These are phyloP conservation scores for Salmo trutta DNA, from an alignment of 2,797 vertebrate species.

Conservation along the genomic window DNA sequence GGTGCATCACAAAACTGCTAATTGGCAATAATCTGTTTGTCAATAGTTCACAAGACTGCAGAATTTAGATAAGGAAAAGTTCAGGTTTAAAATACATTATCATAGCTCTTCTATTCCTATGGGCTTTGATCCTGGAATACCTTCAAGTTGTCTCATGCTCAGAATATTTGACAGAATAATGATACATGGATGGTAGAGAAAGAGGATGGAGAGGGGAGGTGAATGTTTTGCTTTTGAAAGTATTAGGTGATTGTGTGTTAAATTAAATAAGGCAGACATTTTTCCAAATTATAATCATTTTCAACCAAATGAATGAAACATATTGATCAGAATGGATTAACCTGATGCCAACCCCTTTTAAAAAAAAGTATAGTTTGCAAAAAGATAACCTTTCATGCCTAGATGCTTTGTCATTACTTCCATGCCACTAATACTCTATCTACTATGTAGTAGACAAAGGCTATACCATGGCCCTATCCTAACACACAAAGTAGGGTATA, in stretches of 20 bases:
- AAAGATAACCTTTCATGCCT: not conserved
- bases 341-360: not conserved
- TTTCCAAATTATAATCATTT: slow-evolving; percentile 15
- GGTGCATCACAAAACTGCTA: slow-evolving; percentile 83
- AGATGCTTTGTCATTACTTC: not conserved
- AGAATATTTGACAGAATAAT: slow-evolving; percentile 71
- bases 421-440: not conserved
- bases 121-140: slow-evolving; percentile 64
- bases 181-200: slow-evolving; percentile 52
- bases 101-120: slow-evolving; percentile 57
- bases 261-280: slow-evolving; percentile 13
- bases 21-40: slow-evolving; percentile 87
- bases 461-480: no score
- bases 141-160: slow-evolving; percentile 69
- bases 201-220: not conserved
- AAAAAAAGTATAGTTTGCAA: not conserved
- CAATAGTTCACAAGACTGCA: slow-evolving; percentile 80
- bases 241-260: slow-evolving; percentile 5
- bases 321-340: not conserved
- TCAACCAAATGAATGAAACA: not conserved
- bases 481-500: no score
- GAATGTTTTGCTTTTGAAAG: slow-evolving; percentile 17
- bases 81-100: slow-evolving; percentile 81
- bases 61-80: slow-evolving; percentile 83
- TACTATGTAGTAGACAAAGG: no score